Base-by-base conservation (phyloP, 2,888 invertebrate genomes). In the Rotaria magnacalcarata region DNA sequence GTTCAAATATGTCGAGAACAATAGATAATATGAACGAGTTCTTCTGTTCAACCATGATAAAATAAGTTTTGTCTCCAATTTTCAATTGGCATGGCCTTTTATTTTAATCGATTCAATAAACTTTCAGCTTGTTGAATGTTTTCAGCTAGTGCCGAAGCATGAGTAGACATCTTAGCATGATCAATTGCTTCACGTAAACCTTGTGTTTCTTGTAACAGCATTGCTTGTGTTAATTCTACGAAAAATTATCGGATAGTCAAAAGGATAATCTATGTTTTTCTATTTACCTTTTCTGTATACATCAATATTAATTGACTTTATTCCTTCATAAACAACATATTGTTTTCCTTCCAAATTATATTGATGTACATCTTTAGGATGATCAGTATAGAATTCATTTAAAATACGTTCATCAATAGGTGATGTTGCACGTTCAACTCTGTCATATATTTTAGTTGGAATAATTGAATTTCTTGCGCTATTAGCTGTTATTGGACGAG, bases 271-370 rank as follows among this genome's bases (percentile, higher is more conserved):
- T 52, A 52, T 52, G 11, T 52, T 2, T 52, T 52, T 0, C 27
- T 41, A 43, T 16, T 80, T 24, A 80, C 80, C 80, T 80, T 14
- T 80, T 80, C 80, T 41, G 11, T 47, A 43, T 47, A 14, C 1
- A 11, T 80, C 80, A 47, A 47, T n/a, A 47, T 80, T 47, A 24
- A 21, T 41, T 27, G 34, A 41, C 3, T 10, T 80, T 2, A 8
- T 10, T 80, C 47, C 47, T 47, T 80, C 80, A 47, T 80, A 80
- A n/a, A 80, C 80, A 47, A 80, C 80, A 47, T 80, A 80, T 80
- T 80, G 80, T 47, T 47, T 43, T n/a, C 80, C 80, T n/a, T 80
- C 80, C 47, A 80, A 80, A 11, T 24, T 1, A 47, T 80, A 80
- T n/a, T 47, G 43, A 80, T 80, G 80, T 34, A 47, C 14, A 47